A percentile compares a stretch with the other conserved stretches of the same genome.
Conservation (phyloP, 2,888 invertebrate genomes). For the Neuroscelio doddi region DNA sequence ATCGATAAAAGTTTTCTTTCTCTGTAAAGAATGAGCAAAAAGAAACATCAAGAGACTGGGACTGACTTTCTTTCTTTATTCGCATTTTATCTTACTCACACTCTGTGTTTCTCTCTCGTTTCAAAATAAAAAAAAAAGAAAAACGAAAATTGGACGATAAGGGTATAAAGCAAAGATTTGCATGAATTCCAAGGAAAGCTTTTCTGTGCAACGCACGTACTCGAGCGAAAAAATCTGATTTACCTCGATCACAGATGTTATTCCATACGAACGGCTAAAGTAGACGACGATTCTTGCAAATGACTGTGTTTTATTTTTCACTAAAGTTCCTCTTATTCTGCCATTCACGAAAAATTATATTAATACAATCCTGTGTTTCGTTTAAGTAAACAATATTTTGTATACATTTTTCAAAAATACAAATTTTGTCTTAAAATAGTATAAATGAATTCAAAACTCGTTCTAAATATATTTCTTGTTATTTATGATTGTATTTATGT, state of each 20-base stretch:
- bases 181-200: slow-evolving; percentile 13
- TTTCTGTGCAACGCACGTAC: slow-evolving; percentile 11
- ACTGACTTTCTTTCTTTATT: slow-evolving; percentile 6
- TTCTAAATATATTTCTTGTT: too few relatives aligned
- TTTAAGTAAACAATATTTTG: too few relatives aligned
- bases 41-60: neutral
- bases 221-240: slow-evolving; percentile 15
- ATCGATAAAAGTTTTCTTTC: slow-evolving; percentile 12
- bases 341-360: neutral
- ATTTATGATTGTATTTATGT: too few relatives aligned
- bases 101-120: slow-evolving; percentile 10
- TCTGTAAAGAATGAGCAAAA: slow-evolving; percentile 1
- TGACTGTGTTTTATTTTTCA: neutral
- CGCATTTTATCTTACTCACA: slow-evolving; percentile 1
- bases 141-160: slow-evolving; percentile 4
- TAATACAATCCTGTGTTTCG: neutral
- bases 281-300: slow-evolving; percentile 1
- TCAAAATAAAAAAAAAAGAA: slow-evolving; percentile 9
- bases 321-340: neutral
- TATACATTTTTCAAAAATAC: too few relatives aligned
- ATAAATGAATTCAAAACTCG: too few relatives aligned
- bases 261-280: slow-evolving; percentile 17
- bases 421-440: too few relatives aligned
- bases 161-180: slow-evolving; percentile 20
- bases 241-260: slow-evolving; percentile 14